Evolutionary conservation across 2,888 invertebrate genomes (phyloP), one percentile per base, ranked within the genome.

Genomic region (Campoplex nolae): DNA sequence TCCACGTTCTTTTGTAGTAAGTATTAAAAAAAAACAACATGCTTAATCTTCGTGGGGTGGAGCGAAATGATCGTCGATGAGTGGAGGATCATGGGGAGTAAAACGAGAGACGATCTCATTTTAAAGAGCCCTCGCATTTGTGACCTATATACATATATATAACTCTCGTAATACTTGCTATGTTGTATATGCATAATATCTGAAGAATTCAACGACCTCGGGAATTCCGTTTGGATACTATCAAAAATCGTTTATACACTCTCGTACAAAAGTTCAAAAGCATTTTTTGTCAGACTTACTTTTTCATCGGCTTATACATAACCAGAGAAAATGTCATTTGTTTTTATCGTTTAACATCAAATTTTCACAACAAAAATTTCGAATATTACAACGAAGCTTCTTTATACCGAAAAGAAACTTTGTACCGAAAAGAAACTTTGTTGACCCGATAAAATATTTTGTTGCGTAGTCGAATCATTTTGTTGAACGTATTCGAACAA

Each of bases 101-200:
- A 51, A 71, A 83, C 38, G 71, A 73, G 65, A 54, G 58, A 51
- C 77, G 71, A 70, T 71, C 65, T 73, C 83, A 48, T 65, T 83
- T 32, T 45, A 35, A 77, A 81, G 56, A 42, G 74, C 62, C 67
- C 32, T 38, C 13, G 8, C 45, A 16, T 32, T 62, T 35, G 58
- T 35, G 32, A n/a, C 18, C 6, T 38, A 38, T 6, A 38, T 6
- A 38, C 38, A 38, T 38, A 6, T 6, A 38, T 38, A 6, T 6
- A 4, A 38, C 38, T 23, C 48, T 35, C 45, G 28, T 45, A 56
- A 23, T 48, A 62, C 3, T 58, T 42, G 6, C 16, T 51, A 35
- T 54, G 16, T 28, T 62, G 68, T 32, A 28, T 32, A 28, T 28
- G 35, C 56, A 23, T 45, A 32, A 71, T 71, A 38, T 48, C 58